Conservation (phyloP, 2,113 vertebrate genomes). For the Misgurnus anguillicaudatus region DNA sequence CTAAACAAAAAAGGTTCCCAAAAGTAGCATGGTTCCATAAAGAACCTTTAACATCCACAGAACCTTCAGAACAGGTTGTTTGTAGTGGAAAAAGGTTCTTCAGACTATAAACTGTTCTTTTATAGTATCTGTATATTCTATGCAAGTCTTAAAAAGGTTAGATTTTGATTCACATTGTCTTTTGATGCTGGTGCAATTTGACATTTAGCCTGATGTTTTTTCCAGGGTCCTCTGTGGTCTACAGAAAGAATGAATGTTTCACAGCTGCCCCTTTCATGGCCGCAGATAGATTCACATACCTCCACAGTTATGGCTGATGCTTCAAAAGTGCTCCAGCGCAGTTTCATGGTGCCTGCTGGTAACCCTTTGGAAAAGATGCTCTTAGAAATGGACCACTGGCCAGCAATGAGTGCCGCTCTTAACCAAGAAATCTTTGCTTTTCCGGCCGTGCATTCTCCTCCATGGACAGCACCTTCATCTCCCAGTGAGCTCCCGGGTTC, state of each 20-base stretch:
- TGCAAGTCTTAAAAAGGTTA: not conserved
- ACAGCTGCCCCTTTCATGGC: constrained; percentile 59
- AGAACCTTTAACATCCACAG: no score
- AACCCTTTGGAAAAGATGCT: constrained; percentile 51
- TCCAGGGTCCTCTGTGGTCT: constrained; percentile 60
- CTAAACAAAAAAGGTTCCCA: no score
- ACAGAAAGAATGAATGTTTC: constrained; percentile 46
- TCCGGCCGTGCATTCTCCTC: constrained; percentile 56
- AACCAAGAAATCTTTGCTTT: constrained; percentile 64
- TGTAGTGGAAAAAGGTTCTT: no score
- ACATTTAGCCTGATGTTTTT: not conserved
- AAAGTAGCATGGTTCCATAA: no score
- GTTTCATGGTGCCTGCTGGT: constrained; percentile 33
- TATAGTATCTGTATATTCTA: no score
- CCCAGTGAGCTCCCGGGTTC: constrained; percentile 61
- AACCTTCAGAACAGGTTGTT: no score
- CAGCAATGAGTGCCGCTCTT: constrained; percentile 54
- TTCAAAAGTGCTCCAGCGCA: constrained; percentile 43
- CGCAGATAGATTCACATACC: constrained; percentile 54
- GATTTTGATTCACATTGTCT: no score
- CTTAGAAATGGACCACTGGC: constrained; percentile 60
- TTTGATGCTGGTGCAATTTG: no score
- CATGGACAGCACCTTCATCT: constrained; percentile 57
- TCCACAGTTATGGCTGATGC: constrained; percentile 51
- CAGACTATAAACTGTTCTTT: no score